Evolutionary conservation across 2,113 vertebrate species (phyloP).

Genomic region (Xenopus borealis): DNA sequence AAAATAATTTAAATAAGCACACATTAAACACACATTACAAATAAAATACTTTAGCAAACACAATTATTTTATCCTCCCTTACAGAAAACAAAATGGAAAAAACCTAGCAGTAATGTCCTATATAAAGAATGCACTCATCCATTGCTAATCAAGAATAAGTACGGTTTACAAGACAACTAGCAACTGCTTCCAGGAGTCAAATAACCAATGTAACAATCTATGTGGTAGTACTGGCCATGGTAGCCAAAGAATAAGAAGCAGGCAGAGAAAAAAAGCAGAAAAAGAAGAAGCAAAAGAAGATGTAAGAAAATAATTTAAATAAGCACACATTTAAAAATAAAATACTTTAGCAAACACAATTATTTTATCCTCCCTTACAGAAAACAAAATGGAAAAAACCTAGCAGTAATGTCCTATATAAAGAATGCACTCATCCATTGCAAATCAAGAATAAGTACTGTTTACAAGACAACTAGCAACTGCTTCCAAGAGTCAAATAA

Average conservation of each 20-base stretch:
- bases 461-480: constrained; percentile 38
- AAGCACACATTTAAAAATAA: no score
- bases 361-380: no score
- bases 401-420: constrained; percentile 18
- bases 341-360: no score
- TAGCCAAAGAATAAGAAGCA: no score
- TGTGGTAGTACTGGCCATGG: no score
- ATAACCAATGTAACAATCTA: constrained; percentile 11
- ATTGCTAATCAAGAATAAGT: constrained; percentile 39
- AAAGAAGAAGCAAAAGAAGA: no score
- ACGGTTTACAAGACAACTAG: constrained; percentile 38
- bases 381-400: background rate
- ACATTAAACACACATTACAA: no score
- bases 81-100: background rate
- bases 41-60: no score
- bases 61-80: no score
- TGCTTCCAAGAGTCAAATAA: constrained; percentile 38
- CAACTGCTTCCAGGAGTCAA: constrained; percentile 33
- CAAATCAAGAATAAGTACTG: constrained; percentile 40
- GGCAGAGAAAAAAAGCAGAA: no score
- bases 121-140: constrained; percentile 29
- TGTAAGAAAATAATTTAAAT: no score
- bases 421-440: constrained; percentile 32
- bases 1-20: no score
- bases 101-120: constrained; percentile 11